Percentiles rank a stretch among this genome's conserved stretches.
Evolutionary conservation across 2,113 vertebrate genomes (phyloP).

Genomic region (Brachyistius frenatus): DNA sequence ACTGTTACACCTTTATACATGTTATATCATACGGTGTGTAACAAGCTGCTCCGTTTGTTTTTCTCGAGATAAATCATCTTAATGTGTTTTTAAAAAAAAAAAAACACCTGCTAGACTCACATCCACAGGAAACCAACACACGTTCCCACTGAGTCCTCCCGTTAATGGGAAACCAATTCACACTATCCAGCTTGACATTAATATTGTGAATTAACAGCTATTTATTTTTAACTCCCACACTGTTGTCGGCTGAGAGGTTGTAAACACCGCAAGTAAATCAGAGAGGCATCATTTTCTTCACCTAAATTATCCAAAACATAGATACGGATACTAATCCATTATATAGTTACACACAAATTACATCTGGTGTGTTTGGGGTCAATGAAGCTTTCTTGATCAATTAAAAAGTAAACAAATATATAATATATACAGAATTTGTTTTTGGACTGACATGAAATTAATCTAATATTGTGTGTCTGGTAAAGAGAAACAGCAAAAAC

Average conservation of each 20-base stretch:
- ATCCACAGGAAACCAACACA: slow-evolving; percentile 20
- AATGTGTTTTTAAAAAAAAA: too few relatives aligned
- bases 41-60: not conserved
- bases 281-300: slow-evolving; percentile 11
- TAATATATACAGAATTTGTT: too few relatives aligned
- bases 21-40: not conserved
- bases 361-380: too few relatives aligned
- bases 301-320: not conserved
- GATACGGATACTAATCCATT: too few relatives aligned
- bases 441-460: too few relatives aligned
- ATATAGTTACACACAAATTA: too few relatives aligned
- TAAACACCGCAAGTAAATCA: slow-evolving; percentile 31
- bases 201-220: slow-evolving; percentile 29
- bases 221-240: slow-evolving; percentile 24
- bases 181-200: slow-evolving; percentile 16
- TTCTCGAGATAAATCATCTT: not conserved
- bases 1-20: not conserved
- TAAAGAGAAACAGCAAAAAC: too few relatives aligned
- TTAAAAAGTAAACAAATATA: too few relatives aligned
- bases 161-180: not conserved
- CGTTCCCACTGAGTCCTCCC: not conserved
- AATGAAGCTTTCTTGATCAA: too few relatives aligned
- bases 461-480: too few relatives aligned
- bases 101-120: not conserved
- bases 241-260: slow-evolving; percentile 27